phyloP scores from a whole-genome alignment of 2,797 vertebrate species.

The Ptychobarbus kaznakovi region DNA sequence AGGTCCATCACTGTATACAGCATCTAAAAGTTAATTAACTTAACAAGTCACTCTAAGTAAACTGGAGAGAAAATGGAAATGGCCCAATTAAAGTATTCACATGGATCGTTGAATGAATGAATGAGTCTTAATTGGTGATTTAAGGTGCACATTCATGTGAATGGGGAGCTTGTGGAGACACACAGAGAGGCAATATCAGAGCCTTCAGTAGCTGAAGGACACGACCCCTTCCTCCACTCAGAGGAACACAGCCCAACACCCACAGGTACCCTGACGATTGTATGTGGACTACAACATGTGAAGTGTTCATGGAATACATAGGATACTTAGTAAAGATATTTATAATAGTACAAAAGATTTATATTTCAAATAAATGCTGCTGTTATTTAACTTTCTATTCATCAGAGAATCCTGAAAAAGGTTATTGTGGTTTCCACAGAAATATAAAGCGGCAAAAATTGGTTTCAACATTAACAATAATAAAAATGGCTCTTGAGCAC shows the following conservation, averaged over 20 bases:
- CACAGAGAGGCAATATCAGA: constrained; percentile 68
- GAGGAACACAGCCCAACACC: constrained; percentile 65
- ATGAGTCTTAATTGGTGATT: constrained; percentile 45
- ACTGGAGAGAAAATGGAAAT: constrained; percentile 11
- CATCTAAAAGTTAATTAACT: background rate
- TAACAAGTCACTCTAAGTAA: background rate
- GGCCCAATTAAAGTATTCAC: background rate
- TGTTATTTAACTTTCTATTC: background rate
- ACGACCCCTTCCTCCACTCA: constrained; percentile 55
- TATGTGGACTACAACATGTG: background rate
- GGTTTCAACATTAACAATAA: background rate
- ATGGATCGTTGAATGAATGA: constrained; percentile 16
- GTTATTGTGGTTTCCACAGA: background rate
- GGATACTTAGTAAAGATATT: background rate
- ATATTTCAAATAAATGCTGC: background rate
- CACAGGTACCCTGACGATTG: constrained; percentile 67
- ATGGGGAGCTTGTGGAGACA: constrained; percentile 77
- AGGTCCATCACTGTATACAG: background rate
- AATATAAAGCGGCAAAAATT: background rate
- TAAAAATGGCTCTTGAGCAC: background rate
- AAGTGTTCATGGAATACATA: background rate
- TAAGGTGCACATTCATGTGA: constrained; percentile 80
- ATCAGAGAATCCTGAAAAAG: background rate
- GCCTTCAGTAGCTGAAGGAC: constrained; percentile 66
- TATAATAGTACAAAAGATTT: background rate